These are phyloP conservation scores for Drosophila sordidula DNA, from an alignment of 2,888 invertebrate species.

Conservation along the genomic window DNA sequence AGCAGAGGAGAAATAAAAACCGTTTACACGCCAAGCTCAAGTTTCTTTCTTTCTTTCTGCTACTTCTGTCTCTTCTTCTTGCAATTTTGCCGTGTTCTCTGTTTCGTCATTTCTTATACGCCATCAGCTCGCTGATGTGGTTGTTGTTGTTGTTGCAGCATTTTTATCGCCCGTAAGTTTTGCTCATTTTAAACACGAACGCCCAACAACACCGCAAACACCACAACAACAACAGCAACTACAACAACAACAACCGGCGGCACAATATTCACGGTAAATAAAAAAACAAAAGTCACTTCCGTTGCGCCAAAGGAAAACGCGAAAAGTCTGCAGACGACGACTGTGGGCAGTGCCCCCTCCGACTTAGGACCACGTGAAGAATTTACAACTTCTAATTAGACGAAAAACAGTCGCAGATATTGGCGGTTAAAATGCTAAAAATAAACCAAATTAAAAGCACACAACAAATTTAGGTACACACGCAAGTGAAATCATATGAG, in stretches of 20 bases:
- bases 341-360: constrained; percentile 35
- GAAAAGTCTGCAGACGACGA: constrained; percentile 68
- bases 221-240: constrained; percentile 28
- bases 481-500: constrained; percentile 12
- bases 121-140: constrained; percentile 41
- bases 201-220: constrained; percentile 46
- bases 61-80: constrained; percentile 41
- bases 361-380: constrained; percentile 26
- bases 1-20: constrained; percentile 46
- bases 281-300: constrained; percentile 83
- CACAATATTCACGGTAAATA: constrained; percentile 76
- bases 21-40: constrained; percentile 71
- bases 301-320: constrained; percentile 73
- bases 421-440: constrained; percentile 1
- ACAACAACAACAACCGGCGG: constrained; percentile 61
- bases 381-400: constrained; percentile 56
- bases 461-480: background rate
- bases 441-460: constrained; percentile 6
- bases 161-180: constrained; percentile 76
- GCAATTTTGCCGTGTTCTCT: constrained; percentile 48
- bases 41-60: constrained; percentile 42
- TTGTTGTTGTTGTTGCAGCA: constrained; percentile 52
- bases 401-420: constrained; percentile 39
- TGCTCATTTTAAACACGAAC: constrained; percentile 75
- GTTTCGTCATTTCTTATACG: constrained; percentile 66